Percentiles rank a stretch among this genome's conserved stretches.
These are phyloP conservation scores for Galendromus occidentalis DNA, from an alignment of 1,140 invertebrate species.

Conservation along the genomic window DNA sequence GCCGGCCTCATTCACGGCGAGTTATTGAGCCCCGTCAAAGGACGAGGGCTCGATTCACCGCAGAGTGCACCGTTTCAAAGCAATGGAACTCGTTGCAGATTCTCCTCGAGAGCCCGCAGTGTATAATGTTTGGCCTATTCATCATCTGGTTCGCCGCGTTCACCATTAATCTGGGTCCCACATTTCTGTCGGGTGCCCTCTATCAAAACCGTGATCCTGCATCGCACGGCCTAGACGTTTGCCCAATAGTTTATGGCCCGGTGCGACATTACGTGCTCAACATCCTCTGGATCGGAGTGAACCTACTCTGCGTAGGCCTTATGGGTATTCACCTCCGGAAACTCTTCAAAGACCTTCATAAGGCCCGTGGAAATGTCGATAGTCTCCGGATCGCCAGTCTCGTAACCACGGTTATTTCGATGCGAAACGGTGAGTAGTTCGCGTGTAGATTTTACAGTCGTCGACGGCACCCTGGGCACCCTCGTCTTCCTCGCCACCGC, in stretches of 20 bases:
- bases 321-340: constrained; percentile 63
- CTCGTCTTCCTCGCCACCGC: too few species aligned
- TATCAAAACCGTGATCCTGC: constrained; percentile 40
- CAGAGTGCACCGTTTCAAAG: too few species aligned
- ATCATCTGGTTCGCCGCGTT: constrained; percentile 69
- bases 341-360: constrained; percentile 48
- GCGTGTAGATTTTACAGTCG: too few species aligned
- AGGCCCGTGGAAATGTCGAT: constrained; percentile 44
- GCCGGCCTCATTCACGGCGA: too few species aligned
- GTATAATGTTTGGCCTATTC: constrained; percentile 69
- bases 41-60: too few species aligned
- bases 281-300: constrained; percentile 68
- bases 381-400: constrained; percentile 48
- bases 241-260: constrained; percentile 48
- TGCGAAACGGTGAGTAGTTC: constrained; percentile 22
- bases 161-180: constrained; percentile 73
- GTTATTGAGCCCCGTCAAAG: too few species aligned
- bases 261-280: constrained; percentile 70
- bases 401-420: constrained; percentile 49
- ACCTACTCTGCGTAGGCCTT: constrained; percentile 61
- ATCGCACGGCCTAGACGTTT: constrained; percentile 42
- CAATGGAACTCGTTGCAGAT: constrained; percentile 28
- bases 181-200: constrained; percentile 61
- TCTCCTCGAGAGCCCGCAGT: constrained; percentile 59
- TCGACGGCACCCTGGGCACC: too few species aligned